phyloP scores from a whole-genome alignment of 2,888 invertebrate genomes.

The Dicyrtoma fusca region DNA sequence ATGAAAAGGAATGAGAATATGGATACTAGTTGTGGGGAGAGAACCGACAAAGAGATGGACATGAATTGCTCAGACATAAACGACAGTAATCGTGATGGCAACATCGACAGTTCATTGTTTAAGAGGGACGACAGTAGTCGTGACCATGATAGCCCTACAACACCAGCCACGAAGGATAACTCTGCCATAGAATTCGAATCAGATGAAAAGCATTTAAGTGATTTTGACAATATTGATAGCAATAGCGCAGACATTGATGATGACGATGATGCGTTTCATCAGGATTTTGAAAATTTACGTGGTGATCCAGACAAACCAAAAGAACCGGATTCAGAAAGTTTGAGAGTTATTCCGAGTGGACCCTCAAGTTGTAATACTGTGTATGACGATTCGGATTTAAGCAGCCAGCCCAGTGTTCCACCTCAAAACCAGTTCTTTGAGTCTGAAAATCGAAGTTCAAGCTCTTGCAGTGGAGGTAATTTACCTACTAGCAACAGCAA shows the following conservation, averaged over 20 bases:
- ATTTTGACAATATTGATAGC: slow-evolving; percentile 30
- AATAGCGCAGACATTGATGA: slow-evolving; percentile 26
- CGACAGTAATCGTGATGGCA: slow-evolving; percentile 2
- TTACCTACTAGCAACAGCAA: not conserved
- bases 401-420: slow-evolving; percentile 54
- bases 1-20: not conserved
- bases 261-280: slow-evolving; percentile 44
- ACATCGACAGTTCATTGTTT: too few species aligned
- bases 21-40: not conserved
- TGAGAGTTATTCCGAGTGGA: slow-evolving; percentile 55
- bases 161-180: slow-evolving; percentile 4
- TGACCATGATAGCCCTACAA: slow-evolving; percentile 36
- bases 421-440: slow-evolving; percentile 41
- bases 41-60: slow-evolving; percentile 37
- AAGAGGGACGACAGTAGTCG: slow-evolving; percentile 38
- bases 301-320: slow-evolving; percentile 54
- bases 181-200: slow-evolving; percentile 12
- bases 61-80: slow-evolving; percentile 42
- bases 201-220: slow-evolving; percentile 33
- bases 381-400: slow-evolving; percentile 52
- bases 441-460: slow-evolving; percentile 50
- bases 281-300: slow-evolving; percentile 53
- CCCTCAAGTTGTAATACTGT: slow-evolving; percentile 56
- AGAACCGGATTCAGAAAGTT: slow-evolving; percentile 55
- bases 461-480: slow-evolving; percentile 51